These are phyloP conservation scores for Parapristionchus giblindavisi DNA, from an alignment of 2,888 invertebrate genomes.

Conservation along the genomic window DNA sequence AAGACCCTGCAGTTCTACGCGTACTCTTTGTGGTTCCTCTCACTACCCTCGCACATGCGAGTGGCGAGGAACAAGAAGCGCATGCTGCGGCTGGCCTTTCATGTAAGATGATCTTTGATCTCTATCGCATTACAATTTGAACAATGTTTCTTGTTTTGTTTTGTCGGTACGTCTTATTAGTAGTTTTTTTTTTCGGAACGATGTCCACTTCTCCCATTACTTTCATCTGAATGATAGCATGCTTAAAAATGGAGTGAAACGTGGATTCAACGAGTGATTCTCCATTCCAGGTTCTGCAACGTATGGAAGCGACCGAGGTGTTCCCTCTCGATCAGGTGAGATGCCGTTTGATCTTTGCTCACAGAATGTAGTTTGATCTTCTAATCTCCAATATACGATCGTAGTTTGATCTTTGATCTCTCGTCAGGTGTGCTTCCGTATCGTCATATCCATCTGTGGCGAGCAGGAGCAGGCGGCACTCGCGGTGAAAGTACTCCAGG, in stretches of 20 bases:
- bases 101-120: slow-evolving; percentile 45
- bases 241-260: neutral
- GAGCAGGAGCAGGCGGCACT: slow-evolving; percentile 87
- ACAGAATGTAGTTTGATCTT: neutral
- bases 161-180: neutral
- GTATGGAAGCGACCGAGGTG: slow-evolving; percentile 81
- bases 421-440: slow-evolving; percentile 83
- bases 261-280: neutral
- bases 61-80: slow-evolving; percentile 79
- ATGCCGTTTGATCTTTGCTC: neutral
- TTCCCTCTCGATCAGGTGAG: slow-evolving; percentile 60
- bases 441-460: slow-evolving; percentile 98
- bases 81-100: slow-evolving; percentile 74
- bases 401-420: neutral
- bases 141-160: neutral
- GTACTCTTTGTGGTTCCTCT: slow-evolving; percentile 89
- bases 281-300: slow-evolving; percentile 77
- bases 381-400: neutral
- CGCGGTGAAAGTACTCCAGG: slow-evolving; percentile 81
- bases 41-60: slow-evolving; percentile 84
- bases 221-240: neutral
- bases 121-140: neutral
- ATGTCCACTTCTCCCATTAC: neutral
- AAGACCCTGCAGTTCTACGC: slow-evolving; percentile 72
- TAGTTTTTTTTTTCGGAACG: no score